These are phyloP conservation scores for Peromyscus melanophrys DNA, from an alignment of 2,797 vertebrate genomes.

Conservation along the genomic window DNA sequence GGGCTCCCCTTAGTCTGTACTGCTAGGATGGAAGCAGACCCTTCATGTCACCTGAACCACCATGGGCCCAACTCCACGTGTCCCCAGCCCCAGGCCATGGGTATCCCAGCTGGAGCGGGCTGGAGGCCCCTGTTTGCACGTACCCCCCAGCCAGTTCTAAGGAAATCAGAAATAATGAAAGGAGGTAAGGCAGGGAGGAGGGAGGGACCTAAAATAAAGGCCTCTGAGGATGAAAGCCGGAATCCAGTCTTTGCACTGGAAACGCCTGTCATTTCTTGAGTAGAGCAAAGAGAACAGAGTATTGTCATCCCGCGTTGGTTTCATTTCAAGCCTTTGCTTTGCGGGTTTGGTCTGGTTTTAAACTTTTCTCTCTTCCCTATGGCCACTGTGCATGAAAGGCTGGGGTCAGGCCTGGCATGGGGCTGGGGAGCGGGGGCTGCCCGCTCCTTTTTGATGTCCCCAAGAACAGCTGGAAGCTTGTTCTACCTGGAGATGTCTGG, in stretches of 20 bases:
- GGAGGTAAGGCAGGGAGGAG: constrained; percentile 79
- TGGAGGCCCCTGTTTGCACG: neutral
- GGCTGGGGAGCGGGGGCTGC: constrained; percentile 80
- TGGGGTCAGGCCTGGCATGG: constrained; percentile 86
- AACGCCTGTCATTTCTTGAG: constrained; percentile 87
- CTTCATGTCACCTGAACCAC: neutral
- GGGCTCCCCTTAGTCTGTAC: neutral
- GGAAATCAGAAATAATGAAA: constrained; percentile 87
- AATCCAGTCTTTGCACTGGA: constrained; percentile 83
- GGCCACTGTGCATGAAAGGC: constrained; percentile 87
- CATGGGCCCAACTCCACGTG: neutral
- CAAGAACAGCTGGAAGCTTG: constrained; percentile 86
- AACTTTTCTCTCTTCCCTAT: constrained; percentile 87
- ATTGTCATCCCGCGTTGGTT: constrained; percentile 87
- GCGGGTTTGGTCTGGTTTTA: constrained; percentile 88
- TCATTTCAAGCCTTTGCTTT: constrained; percentile 89
- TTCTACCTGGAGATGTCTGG: constrained; percentile 87
- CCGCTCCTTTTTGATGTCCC: constrained; percentile 88
- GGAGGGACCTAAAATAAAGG: constrained; percentile 80
- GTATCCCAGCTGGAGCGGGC: constrained; percentile 74
- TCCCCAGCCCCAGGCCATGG: neutral
- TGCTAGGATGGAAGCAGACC: neutral
- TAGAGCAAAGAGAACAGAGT: constrained; percentile 89
- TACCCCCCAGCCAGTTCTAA: constrained; percentile 64
- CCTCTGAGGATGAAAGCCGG: constrained; percentile 87